A percentile compares a stretch with the other conserved stretches of the same genome.
Evolutionary conservation across 64 coral and sea anemone genomes (phyloP).

Genomic region (Montipora capricornis): DNA sequence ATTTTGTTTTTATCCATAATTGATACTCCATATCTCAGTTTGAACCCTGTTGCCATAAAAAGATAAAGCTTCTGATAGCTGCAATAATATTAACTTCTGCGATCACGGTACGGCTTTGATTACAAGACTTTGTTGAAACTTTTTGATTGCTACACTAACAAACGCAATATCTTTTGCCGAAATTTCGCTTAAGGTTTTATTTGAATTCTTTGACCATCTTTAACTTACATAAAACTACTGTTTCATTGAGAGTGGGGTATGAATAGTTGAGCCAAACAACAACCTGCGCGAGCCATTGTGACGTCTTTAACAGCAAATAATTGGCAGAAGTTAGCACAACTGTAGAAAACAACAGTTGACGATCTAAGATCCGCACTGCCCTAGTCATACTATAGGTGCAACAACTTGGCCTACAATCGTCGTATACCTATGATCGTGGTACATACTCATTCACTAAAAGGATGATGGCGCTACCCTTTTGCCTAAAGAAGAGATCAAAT

Average conservation of each 20-base stretch:
- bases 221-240: background rate
- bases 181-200: background rate
- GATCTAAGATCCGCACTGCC: background rate
- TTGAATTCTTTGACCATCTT: conserved; percentile 7
- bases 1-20: background rate
- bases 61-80: background rate
- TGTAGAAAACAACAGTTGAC: background rate
- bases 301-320: conserved; percentile 9
- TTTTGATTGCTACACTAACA: too few relatives aligned
- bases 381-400: too few relatives aligned
- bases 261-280: background rate
- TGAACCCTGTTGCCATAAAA: conserved; percentile 3
- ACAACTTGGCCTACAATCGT: too few relatives aligned
- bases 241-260: background rate
- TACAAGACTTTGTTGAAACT: too few relatives aligned
- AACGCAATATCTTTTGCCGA: background rate
- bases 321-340: background rate
- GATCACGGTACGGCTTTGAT: too few relatives aligned
- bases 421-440: too few relatives aligned
- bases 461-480: too few relatives aligned
- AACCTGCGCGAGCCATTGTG: background rate
- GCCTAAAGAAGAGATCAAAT: too few relatives aligned
- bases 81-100: too few relatives aligned
- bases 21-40: conserved; percentile 2
- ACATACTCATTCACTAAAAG: too few relatives aligned